Evolutionary conservation across 2,888 invertebrate species (phyloP).

Genomic region (Coleophora flavipennella): DNA sequence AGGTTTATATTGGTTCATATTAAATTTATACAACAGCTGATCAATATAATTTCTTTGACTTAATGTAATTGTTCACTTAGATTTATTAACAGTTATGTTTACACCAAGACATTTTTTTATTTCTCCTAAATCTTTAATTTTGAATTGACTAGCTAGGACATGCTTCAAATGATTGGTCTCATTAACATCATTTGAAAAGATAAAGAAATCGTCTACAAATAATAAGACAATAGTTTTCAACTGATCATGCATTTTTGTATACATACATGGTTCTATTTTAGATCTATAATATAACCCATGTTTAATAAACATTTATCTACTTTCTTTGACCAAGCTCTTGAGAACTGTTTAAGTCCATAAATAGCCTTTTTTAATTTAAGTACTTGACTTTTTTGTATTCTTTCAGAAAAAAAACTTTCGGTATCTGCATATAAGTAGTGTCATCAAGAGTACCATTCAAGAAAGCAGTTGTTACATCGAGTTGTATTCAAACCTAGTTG

Average conservation of each 20-base stretch:
- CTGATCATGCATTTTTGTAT: background rate
- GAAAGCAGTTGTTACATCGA: constrained; percentile 10
- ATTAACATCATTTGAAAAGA: constrained; percentile 7
- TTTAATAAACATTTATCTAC: constrained; percentile 4
- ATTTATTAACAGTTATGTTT: constrained; percentile 1
- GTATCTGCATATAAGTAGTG: constrained; percentile 1
- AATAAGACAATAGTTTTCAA: constrained; percentile 4
- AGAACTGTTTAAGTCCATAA: constrained; percentile 11
- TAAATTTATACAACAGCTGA: constrained; percentile 2
- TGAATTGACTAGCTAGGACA: constrained; percentile 3
- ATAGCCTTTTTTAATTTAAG: constrained; percentile 10
- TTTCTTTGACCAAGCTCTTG: constrained; percentile 11
- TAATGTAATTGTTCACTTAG: constrained; percentile 5
- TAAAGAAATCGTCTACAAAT: constrained; percentile 11
- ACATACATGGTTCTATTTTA: constrained; percentile 9
- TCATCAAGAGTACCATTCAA: constrained; percentile 9
- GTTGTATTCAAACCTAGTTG: constrained; percentile 6
- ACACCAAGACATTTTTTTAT: constrained; percentile 13
- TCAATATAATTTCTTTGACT: constrained; percentile 6
- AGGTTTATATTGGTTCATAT: constrained; percentile 6
- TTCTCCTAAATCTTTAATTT: constrained; percentile 13
- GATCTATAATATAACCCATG: constrained; percentile 2
- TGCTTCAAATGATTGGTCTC: constrained; percentile 5
- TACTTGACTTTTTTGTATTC: constrained; percentile 2
- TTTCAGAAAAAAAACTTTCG: background rate